Conservation (phyloP, 2,797 vertebrate genomes). For the Peromyscus eremicus region DNA sequence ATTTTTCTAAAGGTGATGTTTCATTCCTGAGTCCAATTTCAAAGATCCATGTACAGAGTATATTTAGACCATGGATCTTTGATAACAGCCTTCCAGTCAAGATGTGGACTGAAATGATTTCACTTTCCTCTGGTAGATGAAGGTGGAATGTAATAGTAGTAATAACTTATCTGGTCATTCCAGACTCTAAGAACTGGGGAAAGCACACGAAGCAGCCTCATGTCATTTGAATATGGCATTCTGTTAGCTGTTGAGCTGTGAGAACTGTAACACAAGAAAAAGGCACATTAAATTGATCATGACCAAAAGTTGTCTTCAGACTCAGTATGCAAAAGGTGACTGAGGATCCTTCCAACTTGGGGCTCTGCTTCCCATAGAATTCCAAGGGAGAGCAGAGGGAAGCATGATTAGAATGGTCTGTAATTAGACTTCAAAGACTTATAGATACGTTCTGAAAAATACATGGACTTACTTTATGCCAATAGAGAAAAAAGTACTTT, state of each 20-base stretch:
- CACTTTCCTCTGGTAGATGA: conserved; percentile 61
- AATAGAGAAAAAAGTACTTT: neutral
- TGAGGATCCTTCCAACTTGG: neutral
- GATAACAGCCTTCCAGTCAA: conserved; percentile 35
- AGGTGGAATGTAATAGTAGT: conserved; percentile 64
- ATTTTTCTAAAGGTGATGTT: conserved; percentile 56
- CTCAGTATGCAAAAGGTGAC: neutral
- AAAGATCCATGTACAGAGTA: conserved; percentile 41
- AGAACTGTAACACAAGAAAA: neutral
- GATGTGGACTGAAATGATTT: conserved; percentile 57
- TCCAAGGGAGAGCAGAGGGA: neutral
- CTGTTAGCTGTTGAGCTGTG: conserved; percentile 17
- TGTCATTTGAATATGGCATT: conserved; percentile 55
- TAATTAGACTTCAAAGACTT: neutral
- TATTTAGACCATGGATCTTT: conserved; percentile 15
- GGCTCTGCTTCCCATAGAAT: neutral
- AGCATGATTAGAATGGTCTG: neutral
- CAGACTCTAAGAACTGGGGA: conserved; percentile 5
- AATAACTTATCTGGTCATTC: conserved; percentile 66
- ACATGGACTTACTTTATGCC: neutral
- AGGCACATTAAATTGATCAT: neutral
- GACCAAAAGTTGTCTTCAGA: neutral
- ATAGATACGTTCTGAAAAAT: neutral
- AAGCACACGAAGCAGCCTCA: conserved; percentile 34
- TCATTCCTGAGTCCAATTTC: conserved; percentile 51